Percentiles rank a stretch among this genome's conserved stretches.
Conservation (phyloP, 2,888 invertebrate genomes). For the Latrodectus elegans region DNA sequence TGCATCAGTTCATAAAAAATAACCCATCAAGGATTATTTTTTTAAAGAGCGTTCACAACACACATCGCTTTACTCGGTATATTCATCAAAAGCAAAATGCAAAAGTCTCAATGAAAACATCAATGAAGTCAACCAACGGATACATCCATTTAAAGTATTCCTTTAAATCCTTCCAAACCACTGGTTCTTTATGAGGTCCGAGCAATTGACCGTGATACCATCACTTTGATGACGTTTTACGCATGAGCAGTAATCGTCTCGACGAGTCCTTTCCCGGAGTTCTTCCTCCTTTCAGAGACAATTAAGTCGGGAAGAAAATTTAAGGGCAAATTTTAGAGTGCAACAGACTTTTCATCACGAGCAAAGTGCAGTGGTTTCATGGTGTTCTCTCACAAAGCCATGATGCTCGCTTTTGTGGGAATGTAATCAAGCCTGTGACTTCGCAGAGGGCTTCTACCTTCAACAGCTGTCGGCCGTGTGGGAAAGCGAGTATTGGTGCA, state of each 20-base stretch:
- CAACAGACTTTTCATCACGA: neutral
- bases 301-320: constrained; percentile 62
- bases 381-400: constrained; percentile 46
- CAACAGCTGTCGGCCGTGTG: constrained; percentile 61
- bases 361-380: neutral
- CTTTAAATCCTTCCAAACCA: constrained; percentile 60
- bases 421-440: constrained; percentile 44
- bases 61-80: neutral
- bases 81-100: constrained; percentile 14
- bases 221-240: constrained; percentile 64
- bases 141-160: constrained; percentile 47
- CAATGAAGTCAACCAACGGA: constrained; percentile 67
- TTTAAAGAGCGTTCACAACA: neutral
- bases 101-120: constrained; percentile 40
- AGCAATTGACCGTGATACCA: constrained; percentile 65
- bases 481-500: constrained; percentile 22
- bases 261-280: constrained; percentile 37
- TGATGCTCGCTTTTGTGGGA: constrained; percentile 43
- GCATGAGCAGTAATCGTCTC: constrained; percentile 52
- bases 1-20: neutral
- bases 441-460: constrained; percentile 36
- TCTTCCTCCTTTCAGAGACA: constrained; percentile 56
- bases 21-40: neutral
- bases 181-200: constrained; percentile 42
- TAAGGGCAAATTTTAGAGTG: constrained; percentile 39